Evolutionary conservation across 2,113 vertebrate genomes (phyloP).

Genomic region (Gadus macrocephalus): DNA sequence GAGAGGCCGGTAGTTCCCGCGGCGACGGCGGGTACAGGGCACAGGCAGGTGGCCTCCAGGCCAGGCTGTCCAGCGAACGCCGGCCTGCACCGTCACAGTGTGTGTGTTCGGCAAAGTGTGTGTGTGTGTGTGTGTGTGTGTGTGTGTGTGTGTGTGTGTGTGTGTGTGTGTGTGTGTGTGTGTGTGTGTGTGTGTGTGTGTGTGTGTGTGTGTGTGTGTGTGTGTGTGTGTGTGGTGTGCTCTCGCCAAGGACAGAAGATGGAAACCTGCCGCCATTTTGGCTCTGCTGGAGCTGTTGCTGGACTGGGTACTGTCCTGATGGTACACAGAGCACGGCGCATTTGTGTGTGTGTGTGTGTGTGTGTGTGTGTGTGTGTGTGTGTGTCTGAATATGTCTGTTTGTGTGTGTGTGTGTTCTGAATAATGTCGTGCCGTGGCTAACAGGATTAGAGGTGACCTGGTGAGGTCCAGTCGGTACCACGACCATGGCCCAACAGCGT

Average conservation of each 20-base stretch:
- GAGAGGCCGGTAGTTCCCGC: conserved; percentile 46
- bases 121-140: conserved; percentile 26
- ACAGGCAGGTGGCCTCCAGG: conserved; percentile 57
- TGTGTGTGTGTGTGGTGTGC: conserved; percentile 27
- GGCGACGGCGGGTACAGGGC: conserved; percentile 53
- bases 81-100: conserved; percentile 31
- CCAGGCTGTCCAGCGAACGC: conserved; percentile 62
- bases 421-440: conserved; percentile 73
- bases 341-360: conserved; percentile 26
- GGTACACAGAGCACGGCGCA: conserved; percentile 43
- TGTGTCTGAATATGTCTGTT: conserved; percentile 15
- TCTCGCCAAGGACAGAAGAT: conserved; percentile 48
- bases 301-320: conserved; percentile 55
- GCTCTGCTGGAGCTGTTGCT: conserved; percentile 59
- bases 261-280: conserved; percentile 58
- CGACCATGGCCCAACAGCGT: conserved; percentile 55
- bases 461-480: conserved; percentile 87
- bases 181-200: conserved; percentile 33
- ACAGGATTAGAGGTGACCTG: conserved; percentile 88
- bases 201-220: conserved; percentile 19
- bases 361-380: neutral
- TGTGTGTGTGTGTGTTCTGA: conserved; percentile 47
- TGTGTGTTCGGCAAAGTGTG: conserved; percentile 24
- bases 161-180: conserved; percentile 29
- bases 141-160: conserved; percentile 20